Evolutionary conservation across 2,113 vertebrate species (phyloP), one percentile per base, ranked within the genome.

Genomic region (Zeus faber): DNA sequence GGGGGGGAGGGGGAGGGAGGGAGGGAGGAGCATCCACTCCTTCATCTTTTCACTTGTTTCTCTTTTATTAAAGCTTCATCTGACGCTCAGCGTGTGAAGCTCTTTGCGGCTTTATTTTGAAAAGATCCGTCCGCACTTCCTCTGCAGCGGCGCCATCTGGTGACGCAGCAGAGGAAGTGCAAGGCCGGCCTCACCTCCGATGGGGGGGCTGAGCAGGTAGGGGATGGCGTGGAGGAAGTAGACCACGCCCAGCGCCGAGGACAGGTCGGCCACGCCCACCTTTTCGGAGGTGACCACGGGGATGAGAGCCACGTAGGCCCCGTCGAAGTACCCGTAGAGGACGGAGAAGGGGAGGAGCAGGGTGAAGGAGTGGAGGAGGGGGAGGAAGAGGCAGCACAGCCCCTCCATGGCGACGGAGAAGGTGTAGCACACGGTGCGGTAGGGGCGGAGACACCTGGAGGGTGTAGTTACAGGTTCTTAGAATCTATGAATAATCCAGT

Each of bases 251-350:
- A 98, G 90, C 0, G 95, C 95, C 3, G 92, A 93, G 0, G 95
- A 94, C 58, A 98, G 85, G 63, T 87, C 89, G 3, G 79, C 43
- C 3, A 88, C 87, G 37, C 95, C 93, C 53, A 96, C 95, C 7
- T 94, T 86, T 50, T 98, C 95, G 6, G 93, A 92, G 0, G 93
- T 97, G 77, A 98, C 91, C 4, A 98, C 95, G 1, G 96, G 94
- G 48, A 98, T 94, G 65, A 98, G 77, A 0, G 94, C 93, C 39
- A 98, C 94, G 0, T 98, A 98, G 48, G 94, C 96, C 21, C 95
- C 96, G 4, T 98, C 95, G 0, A 98, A 98, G 81, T 98, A 98
- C 7, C 95, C 96, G 63, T 96, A 98, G 62, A 93, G 91, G 62
- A 93, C 89, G 3, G 95, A 93, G 40, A 97, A 98, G 65, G 94